Evolutionary conservation across 2,888 invertebrate species (phyloP), one percentile per base, ranked within the genome.

Genomic region (Lottia gigantea): DNA sequence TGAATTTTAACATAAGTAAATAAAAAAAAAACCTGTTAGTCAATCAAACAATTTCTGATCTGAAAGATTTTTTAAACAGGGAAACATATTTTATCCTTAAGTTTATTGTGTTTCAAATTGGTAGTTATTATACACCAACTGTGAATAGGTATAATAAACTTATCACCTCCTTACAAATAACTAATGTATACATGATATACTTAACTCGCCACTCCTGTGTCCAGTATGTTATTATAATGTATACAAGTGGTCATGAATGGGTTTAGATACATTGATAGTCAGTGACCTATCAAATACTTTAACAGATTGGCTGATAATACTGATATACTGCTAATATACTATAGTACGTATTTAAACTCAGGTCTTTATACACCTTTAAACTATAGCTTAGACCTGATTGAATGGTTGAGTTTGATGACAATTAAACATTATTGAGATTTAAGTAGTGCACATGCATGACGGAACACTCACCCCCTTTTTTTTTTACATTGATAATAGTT

Each of bases 81-180:
- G 11, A 40, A 40, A 40, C 40, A 40, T 40, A 40, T 40, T 40
- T 40, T 40, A 31, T 31, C 31, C 31, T 31, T 31, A 31, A 31
- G 31, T 31, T 4, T 4, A 40, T 8, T 40, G 40, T 40, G 40
- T 40, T 40, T 40, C 8, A 8, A 40, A 40, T 40, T 40, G 40
- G 11, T 40, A 40, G 40, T 40, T 40, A 40, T 40, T 40, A 40
- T 6, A 40, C 40, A 40, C 40, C 40, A 8, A 40, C 40, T 40
- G 40, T 40, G 40, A 40, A 40, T 40, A 40, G 40, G 40, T 40
- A 40, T 40, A 40, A 40, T 40, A 55, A 23, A 55, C 19, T 55
- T 55, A 55, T 55, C 55, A 55, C 55, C 55, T 55, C 19, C 55
- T 55, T 55, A 23, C 23, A 55, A 55, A 55, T 55, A 55, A 55